These are phyloP conservation scores for Perodicticus potto DNA, from an alignment of 2,797 vertebrate genomes.

Conservation along the genomic window DNA sequence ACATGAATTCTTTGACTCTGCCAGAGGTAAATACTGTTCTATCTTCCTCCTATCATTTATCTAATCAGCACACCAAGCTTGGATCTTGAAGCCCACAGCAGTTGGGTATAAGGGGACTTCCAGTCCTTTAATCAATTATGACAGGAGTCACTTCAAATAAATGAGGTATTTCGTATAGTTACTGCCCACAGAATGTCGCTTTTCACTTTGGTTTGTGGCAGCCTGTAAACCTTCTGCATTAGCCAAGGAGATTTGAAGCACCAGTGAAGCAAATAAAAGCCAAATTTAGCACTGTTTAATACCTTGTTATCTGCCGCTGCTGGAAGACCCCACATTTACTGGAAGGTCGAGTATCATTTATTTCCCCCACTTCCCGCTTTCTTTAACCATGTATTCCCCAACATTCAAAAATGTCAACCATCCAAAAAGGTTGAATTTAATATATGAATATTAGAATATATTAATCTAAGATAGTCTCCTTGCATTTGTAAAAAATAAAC, in stretches of 20 bases:
- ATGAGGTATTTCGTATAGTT: conserved; percentile 1
- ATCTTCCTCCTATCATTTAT: conserved; percentile 39
- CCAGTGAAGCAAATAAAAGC: conserved; percentile 42
- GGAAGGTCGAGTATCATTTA: not conserved
- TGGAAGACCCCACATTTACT: not conserved
- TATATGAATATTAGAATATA: not conserved
- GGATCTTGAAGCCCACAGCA: not conserved
- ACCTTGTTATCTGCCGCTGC: not conserved
- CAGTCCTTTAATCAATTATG: conserved; percentile 12
- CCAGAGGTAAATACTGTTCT: conserved; percentile 11
- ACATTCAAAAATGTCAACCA: not conserved
- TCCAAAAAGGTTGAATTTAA: conserved; percentile 18
- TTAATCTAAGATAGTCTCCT: not conserved
- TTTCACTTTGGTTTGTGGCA: conserved; percentile 58
- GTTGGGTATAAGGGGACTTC: not conserved
- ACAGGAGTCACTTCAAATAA: conserved; percentile 50
- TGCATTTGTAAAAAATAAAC: not conserved
- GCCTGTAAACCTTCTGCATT: conserved; percentile 50
- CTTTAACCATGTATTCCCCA: not conserved
- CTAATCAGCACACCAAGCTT: conserved; percentile 27
- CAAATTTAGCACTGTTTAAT: not conserved
- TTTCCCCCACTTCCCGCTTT: not conserved
- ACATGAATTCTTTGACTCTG: conserved; percentile 62
- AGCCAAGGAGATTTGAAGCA: conserved; percentile 44
- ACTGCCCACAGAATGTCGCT: not conserved